Evolutionary conservation across 2,888 invertebrate species (phyloP), one percentile per base, ranked within the genome.

Genomic region (Patella depressa): DNA sequence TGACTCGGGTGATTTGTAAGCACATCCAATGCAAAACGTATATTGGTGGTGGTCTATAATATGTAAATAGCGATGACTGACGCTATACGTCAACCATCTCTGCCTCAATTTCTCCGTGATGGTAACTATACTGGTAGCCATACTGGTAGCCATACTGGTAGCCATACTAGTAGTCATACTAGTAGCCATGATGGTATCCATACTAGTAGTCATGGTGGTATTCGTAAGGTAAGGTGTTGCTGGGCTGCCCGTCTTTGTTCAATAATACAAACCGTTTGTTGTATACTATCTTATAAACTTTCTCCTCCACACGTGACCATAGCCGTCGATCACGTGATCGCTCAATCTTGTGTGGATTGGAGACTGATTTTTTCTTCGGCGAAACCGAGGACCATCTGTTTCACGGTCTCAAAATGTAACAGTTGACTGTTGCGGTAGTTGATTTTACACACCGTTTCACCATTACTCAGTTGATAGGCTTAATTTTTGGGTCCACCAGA

Each of bases 401-500:
- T 59, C 17, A 59, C 59, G n/a, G 59, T 59, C 4, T 59, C 59
- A 7, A 59, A 59, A 59, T 59, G 7, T 3, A 59, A 19, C 19
- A n/a, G 59, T 59, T 59, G 59, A 17, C 17, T 59, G 17, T 19
- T 19, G 0, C 59, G 14, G 59, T 59, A 59, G 59, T 9, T 59
- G n/a, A 59, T 17, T 19, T 59, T 59, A 59, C 59, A 15, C 5
- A 59, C 59, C 19, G 59, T 59, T 59, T 59, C 59, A 0, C 59
- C 59, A n/a, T 59, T 59, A 19, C 59, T 59, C 59, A 59, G 59
- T 59, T 59, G 59, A 19, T 59, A 59, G 19, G 59, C 59, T 12
- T 59, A 59, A 59, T 59, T 59, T 59, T 12, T 59, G 14, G 59
- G 59, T 7, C 59, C 59, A n/a, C 59, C 59, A 59, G 59, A 17